Base-by-base conservation (phyloP, 1,140 invertebrate species). In the Prorops nasuta region DNA sequence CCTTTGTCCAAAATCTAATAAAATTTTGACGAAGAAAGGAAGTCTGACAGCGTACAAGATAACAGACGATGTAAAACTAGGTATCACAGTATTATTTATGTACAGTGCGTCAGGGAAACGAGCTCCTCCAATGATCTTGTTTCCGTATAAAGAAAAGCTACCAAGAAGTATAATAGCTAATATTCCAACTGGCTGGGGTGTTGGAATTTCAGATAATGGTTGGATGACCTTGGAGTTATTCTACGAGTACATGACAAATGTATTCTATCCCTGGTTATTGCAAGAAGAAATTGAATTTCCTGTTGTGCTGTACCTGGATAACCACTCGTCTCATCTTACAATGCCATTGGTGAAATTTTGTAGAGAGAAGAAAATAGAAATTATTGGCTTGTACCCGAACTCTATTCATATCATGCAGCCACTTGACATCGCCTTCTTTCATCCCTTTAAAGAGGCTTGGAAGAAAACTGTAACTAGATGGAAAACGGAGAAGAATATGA, bases 351-450 rank as follows among this genome's bases (percentile, higher is more conserved):
- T 34, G 2, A 18, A 57, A 28, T 60, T 71, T 44, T 71, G 65
- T 49, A 34, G 41, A 9, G 58, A 59, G 28, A 63, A 66, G 15
- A 21, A 53, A 34, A 69, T 73, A 19, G 39, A 60, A n/a, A 36
- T 71, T 3, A 37, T 69, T n/a, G 51, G 51, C 9, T 49, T 76
- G 3, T 53, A 53, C 18, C 71, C 71, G 1, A 76, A 76, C 54
- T 47, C 58, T 12, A 76, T 69, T 3, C 67, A 73, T 39, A 59
- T 74, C 10, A 21, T 71, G 10, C 72, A 75, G 53, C 72, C 74
- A 28, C 21, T 65, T 12, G 74, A 77, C 58, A 67, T 76, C 2
- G 44, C 58, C 1, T 55, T 62, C 20, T 73, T 76, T 51, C 34
- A 49, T 14, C 62, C 64, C 22, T 44, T 73, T 8, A 75, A 74